Conservation (phyloP, 2,113 vertebrate species). For the Puma concolor region DNA sequence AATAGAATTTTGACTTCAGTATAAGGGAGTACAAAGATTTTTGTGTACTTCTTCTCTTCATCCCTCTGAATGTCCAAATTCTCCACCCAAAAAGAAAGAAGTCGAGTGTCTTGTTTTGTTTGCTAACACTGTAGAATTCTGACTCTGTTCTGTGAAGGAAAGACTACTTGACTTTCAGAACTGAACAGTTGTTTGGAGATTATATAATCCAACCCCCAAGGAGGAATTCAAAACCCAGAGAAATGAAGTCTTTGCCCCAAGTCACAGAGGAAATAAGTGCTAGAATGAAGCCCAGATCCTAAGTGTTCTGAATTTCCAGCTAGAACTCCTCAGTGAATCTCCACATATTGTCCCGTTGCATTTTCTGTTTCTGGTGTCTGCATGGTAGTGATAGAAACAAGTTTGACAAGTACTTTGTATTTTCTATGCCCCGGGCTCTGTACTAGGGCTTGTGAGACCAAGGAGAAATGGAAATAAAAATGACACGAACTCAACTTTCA, state of each 20-base stretch:
- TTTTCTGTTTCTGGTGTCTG: background rate
- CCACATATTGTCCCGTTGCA: background rate
- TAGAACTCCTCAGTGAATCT: background rate
- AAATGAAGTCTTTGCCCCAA: background rate
- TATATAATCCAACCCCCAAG: background rate
- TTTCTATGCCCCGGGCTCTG: background rate
- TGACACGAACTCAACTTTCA: background rate
- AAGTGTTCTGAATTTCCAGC: background rate
- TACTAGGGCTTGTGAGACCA: background rate
- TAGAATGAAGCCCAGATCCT: background rate
- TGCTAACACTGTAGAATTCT: background rate
- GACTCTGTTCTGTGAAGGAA: background rate
- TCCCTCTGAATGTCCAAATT: background rate
- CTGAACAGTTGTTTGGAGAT: background rate
- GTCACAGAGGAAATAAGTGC: background rate
- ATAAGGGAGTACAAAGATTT: background rate
- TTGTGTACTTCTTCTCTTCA: background rate
- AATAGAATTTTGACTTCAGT: background rate
- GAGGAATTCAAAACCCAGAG: background rate
- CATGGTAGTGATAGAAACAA: background rate
- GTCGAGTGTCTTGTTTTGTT: background rate
- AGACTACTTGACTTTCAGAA: background rate
- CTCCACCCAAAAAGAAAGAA: background rate
- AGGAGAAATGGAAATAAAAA: slow-evolving; percentile 21
- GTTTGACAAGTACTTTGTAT: background rate